A percentile compares a stretch with the other conserved stretches of the same genome.
Evolutionary conservation across 2,797 vertebrate genomes (phyloP).

Genomic region (Crypturellus tataupa): DNA sequence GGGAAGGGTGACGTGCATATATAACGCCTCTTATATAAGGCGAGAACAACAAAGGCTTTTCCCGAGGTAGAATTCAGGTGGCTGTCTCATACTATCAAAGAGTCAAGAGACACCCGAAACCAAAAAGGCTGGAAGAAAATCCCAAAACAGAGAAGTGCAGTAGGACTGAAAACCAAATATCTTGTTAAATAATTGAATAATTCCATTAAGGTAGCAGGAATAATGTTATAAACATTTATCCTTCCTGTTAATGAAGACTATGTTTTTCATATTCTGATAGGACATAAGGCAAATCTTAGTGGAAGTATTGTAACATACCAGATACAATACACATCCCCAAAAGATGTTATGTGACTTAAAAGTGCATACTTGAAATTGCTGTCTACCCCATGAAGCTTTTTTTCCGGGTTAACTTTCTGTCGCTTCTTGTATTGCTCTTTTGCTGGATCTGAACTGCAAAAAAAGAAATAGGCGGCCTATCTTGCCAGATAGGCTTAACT

Average conservation of each 20-base stretch:
- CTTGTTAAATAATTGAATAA: constrained; percentile 29
- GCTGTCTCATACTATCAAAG: not conserved
- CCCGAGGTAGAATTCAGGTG: not conserved
- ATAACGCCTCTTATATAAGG: not conserved
- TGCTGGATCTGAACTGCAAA: constrained; percentile 29
- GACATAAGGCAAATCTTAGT: not conserved
- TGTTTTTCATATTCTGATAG: constrained; percentile 4
- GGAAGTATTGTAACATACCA: not conserved
- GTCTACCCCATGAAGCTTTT: constrained; percentile 33
- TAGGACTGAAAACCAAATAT: not conserved
- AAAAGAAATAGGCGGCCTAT: constrained; percentile 2
- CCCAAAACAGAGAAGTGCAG: not conserved
- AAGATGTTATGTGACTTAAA: not conserved
- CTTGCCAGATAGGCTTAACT: constrained; percentile 30
- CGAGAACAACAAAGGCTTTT: constrained; percentile 21
- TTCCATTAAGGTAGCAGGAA: not conserved
- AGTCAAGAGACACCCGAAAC: not conserved
- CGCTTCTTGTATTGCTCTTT: constrained; percentile 20
- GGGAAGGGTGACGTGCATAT: not conserved
- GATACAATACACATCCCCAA: rapidly evolving
- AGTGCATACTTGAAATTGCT: constrained; percentile 5
- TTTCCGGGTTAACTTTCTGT: constrained; percentile 22
- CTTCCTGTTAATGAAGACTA: not conserved
- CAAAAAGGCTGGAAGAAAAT: not conserved
- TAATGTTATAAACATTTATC: not conserved